Evolutionary conservation across 53 echinoderm and acorn worm genomes (phyloP), one percentile per base, ranked within the genome.

Genomic region (Holothuria leucospilota): DNA sequence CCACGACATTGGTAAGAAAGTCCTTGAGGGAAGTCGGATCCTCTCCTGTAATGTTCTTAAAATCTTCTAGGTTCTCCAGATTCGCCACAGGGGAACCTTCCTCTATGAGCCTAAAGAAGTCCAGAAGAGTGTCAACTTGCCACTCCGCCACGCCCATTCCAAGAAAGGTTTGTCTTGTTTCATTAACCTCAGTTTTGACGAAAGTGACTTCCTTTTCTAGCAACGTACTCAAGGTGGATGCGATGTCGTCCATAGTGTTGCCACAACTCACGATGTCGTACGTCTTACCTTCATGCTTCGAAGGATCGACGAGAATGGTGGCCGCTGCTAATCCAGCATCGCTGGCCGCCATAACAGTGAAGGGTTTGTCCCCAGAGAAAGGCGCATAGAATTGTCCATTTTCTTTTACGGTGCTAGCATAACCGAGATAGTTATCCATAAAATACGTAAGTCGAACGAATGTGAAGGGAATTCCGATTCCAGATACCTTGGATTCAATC

Each of bases 261-360:
- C 75, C 62, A 23, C 18, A 38, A 59, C 75, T 62, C 20, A 59
- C 23, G 8, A 86, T 4, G 63, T 38, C 29, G 29, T 86, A 86
- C 2, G 86, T 86, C 49, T 72, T 85, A 71, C 86, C 23, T 38
- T 29, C 86, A 53, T 85, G 73, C 65, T 70, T 71, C 71, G 51
- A 28, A 2, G 20, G 52, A 29, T 69, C 27, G 29, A 69, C 27
- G 24, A 86, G 41, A 46, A 86, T 77, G 13, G 86, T 46, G 40
- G 86, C 77, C 4, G 86, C 78, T 24, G 86, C 86, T 5, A 24
- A 21, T 2, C 77, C 86, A 39, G 74, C 66, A 29, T 86, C 86
- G 42, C 38, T 39, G 46, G 74, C 64, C 39, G 42, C 39, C 34
- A 86, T 70, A 23, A 63, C 59, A 7, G 51, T 39, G 64, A 62